A percentile compares a stretch with the other conserved stretches of the same genome.
phyloP scores from a whole-genome alignment of 2,113 vertebrate species.

The Micronycteris hirsuta region DNA sequence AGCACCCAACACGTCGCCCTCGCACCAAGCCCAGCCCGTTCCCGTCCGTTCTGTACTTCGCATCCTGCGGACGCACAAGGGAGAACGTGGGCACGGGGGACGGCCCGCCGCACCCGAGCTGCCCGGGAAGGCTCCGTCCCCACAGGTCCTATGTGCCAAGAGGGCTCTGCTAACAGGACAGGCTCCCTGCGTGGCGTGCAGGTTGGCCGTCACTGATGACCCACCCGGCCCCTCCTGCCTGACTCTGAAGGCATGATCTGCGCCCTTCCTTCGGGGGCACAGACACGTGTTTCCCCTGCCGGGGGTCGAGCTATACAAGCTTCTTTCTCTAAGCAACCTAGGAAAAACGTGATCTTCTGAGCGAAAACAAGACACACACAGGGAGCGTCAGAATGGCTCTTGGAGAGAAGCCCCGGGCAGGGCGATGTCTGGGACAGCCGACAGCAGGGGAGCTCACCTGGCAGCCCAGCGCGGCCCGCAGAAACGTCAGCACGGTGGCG shows the following conservation, averaged over 20 bases:
- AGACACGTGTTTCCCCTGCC: background rate
- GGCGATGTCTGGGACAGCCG: rapidly evolving
- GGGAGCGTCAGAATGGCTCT: background rate
- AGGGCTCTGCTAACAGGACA: background rate
- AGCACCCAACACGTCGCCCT: no score
- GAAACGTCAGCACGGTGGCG: constrained; percentile 92
- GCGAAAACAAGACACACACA: background rate
- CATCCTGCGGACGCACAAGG: background rate
- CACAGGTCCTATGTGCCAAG: background rate
- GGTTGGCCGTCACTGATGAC: background rate
- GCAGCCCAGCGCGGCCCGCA: constrained; percentile 94
- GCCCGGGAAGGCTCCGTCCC: rapidly evolving
- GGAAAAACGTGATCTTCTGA: background rate
- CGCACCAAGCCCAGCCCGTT: background rate
- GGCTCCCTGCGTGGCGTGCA: background rate
- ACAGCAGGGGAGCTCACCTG: constrained; percentile 83
- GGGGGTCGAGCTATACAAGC: rapidly evolving
- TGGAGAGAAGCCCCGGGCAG: background rate
- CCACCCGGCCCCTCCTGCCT: background rate
- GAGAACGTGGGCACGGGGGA: rapidly evolving
- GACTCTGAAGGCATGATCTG: background rate
- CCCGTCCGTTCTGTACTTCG: background rate
- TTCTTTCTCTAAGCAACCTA: background rate
- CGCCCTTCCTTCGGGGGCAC: background rate
- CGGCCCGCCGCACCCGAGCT: rapidly evolving